Evolutionary conservation across 1,140 invertebrate genomes (phyloP).

Genomic region (Brachionus rubens): DNA sequence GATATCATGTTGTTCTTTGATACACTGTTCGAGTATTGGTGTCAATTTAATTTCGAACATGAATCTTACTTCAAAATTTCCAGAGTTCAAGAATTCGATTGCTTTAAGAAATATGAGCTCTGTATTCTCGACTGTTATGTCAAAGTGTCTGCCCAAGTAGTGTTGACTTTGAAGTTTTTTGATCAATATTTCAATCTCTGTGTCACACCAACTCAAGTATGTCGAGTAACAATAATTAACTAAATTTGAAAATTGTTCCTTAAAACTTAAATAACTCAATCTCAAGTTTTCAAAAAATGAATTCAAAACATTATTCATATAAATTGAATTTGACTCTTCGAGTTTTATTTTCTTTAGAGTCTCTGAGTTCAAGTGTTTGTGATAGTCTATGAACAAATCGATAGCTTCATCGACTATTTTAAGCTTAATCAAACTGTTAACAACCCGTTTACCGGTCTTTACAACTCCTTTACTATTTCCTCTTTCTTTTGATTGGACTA

Average conservation of each 20-base stretch:
- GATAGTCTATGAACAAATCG: slow-evolving; percentile 42
- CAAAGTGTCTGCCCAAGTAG: slow-evolving; percentile 43
- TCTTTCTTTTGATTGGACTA: slow-evolving; percentile 40
- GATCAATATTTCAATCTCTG: slow-evolving; percentile 45
- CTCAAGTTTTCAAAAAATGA: slow-evolving; percentile 31
- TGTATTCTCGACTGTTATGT: slow-evolving; percentile 23
- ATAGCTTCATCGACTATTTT: slow-evolving; percentile 36
- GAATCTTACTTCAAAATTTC: slow-evolving; percentile 35
- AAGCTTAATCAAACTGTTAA: slow-evolving; percentile 40
- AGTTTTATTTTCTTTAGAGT: slow-evolving; percentile 33
- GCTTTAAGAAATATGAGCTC: slow-evolving; percentile 30
- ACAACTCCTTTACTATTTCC: slow-evolving; percentile 44
- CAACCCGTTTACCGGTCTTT: slow-evolving; percentile 20
- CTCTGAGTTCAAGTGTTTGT: slow-evolving; percentile 35
- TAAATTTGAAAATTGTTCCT: slow-evolving; percentile 29
- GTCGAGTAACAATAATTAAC: slow-evolving; percentile 27
- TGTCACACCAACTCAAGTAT: slow-evolving; percentile 37
- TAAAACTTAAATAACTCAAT: background rate
- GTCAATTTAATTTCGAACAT: slow-evolving; percentile 37
- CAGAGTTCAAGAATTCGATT: background rate
- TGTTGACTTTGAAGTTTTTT: slow-evolving; percentile 43
- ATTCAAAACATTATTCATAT: slow-evolving; percentile 41
- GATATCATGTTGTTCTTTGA: slow-evolving; percentile 35
- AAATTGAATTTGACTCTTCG: slow-evolving; percentile 32
- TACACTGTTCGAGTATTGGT: slow-evolving; percentile 12